Evolutionary conservation across 2,113 vertebrate species (phyloP).

Genomic region (Seriola aureovittata): DNA sequence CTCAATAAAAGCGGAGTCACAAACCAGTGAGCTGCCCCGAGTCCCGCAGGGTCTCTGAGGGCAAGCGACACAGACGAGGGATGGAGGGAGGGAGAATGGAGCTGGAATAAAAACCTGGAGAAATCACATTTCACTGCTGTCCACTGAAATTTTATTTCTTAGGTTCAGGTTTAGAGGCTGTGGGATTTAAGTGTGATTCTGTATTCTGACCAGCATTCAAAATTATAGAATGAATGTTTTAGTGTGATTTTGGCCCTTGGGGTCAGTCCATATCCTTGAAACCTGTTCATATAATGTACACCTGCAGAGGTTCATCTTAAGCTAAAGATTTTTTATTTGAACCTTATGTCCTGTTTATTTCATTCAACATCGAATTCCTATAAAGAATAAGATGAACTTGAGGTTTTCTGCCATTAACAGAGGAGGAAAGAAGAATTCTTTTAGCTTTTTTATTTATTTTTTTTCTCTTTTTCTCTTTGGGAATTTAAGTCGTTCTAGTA

Average conservation of each 20-base stretch:
- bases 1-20: conserved; percentile 77
- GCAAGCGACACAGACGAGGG: conserved; percentile 10
- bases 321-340: too few species aligned
- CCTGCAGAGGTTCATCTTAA: too few species aligned
- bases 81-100: conserved; percentile 19
- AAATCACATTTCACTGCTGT: conserved; percentile 39
- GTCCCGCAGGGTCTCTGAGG: conserved; percentile 47
- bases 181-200: not conserved
- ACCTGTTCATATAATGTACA: not conserved
- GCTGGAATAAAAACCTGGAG: conserved; percentile 15
- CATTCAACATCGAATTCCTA: too few species aligned
- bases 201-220: too few species aligned
- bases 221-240: not conserved
- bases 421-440: too few species aligned
- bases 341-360: too few species aligned
- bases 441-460: too few species aligned
- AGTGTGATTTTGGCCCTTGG: not conserved
- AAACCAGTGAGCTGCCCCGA: conserved; percentile 63
- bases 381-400: too few species aligned
- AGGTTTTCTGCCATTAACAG: too few species aligned
- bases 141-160: conserved; percentile 4
- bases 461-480: too few species aligned
- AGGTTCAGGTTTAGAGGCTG: not conserved
- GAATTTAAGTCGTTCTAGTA: too few species aligned
- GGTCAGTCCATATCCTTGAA: not conserved